Base-by-base conservation (phyloP, 2,797 vertebrate species). In the Thalassophryne amazonica region DNA sequence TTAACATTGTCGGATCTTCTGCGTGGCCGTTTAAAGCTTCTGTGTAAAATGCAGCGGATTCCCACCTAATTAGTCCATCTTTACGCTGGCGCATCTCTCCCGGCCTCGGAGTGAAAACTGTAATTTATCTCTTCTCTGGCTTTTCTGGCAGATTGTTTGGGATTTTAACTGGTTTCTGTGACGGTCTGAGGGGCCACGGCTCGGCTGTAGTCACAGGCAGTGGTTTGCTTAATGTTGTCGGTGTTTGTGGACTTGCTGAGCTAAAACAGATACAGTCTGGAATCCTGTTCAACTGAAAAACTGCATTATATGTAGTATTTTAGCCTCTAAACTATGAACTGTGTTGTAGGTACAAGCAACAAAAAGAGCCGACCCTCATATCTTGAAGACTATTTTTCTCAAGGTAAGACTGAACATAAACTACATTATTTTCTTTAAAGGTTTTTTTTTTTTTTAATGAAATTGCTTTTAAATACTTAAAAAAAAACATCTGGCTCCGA, bases 331-430 rank as follows among this genome's bases (percentile, higher is more conserved):
- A 37, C 28, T 31, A 2, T 18, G 22, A 29, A 11, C 35, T 79
- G 33, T 82, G 46, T 80, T 89, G 33, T 73, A 94, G 94, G 93
- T 95, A 80, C 94, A 95, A 47, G 81, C 86, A 22, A 94, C 92
- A 50, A 94, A 91, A 88, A 88, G 96, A 90, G 96, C 91, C 9
- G 93, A 98, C 80, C 93, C 94, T n/a, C 82, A 83, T 67, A 93
- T 95, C 50, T 89, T 98, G 52, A 94, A 93, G 80, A 84, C 32
- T 70, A 87, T 98, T 71, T 98, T 98, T 75, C 85, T 95, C 33
- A 91, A 97, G 96, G 96, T 98, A 94, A 93, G 91, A 47, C 23
- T 57, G 33, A n/a, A n/a, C n/a, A n/a, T n/a, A n/a, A n/a, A n/a
- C n/a, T n/a, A n/a, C n/a, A n/a, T n/a, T n/a, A n/a, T n/a, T n/a